Evolutionary conservation across 2,888 invertebrate species (phyloP).

Genomic region (Polydrusus cervinus): DNA sequence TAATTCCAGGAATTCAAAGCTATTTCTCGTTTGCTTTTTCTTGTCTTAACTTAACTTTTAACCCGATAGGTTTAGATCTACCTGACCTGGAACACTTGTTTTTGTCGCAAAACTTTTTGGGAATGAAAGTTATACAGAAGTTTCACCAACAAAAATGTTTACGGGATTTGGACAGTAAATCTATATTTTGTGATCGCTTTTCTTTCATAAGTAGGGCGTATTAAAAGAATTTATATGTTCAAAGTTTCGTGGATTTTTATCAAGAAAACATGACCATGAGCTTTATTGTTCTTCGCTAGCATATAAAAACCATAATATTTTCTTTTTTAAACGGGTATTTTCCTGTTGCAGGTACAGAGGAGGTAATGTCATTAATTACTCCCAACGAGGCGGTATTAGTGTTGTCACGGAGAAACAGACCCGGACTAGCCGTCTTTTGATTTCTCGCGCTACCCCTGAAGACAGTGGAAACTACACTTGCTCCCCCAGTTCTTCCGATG

Average conservation of each 20-base stretch:
- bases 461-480: slow-evolving; percentile 95
- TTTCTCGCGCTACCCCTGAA: slow-evolving; percentile 85
- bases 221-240: background rate
- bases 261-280: too few species aligned
- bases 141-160: slow-evolving; percentile 1
- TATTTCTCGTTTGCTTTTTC: slow-evolving; percentile 23
- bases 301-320: too few species aligned
- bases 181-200: slow-evolving; percentile 9
- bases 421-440: slow-evolving; percentile 87
- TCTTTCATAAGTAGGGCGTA: background rate
- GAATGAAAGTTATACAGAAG: slow-evolving; percentile 6
- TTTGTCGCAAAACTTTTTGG: slow-evolving; percentile 8
- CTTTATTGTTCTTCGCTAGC: too few species aligned
- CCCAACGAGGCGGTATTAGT: slow-evolving; percentile 88
- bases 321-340: background rate
- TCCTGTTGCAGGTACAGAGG: slow-evolving; percentile 77
- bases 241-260: background rate
- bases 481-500: slow-evolving; percentile 77
- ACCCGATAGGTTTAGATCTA: slow-evolving; percentile 35
- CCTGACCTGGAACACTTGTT: slow-evolving; percentile 40
- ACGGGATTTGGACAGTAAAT: slow-evolving; percentile 4
- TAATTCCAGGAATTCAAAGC: slow-evolving; percentile 37
- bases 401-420: slow-evolving; percentile 90
- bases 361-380: slow-evolving; percentile 87
- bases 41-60: slow-evolving; percentile 37